phyloP scores from a whole-genome alignment of 2,888 invertebrate species.

The Oegoconia quadripuncta region DNA sequence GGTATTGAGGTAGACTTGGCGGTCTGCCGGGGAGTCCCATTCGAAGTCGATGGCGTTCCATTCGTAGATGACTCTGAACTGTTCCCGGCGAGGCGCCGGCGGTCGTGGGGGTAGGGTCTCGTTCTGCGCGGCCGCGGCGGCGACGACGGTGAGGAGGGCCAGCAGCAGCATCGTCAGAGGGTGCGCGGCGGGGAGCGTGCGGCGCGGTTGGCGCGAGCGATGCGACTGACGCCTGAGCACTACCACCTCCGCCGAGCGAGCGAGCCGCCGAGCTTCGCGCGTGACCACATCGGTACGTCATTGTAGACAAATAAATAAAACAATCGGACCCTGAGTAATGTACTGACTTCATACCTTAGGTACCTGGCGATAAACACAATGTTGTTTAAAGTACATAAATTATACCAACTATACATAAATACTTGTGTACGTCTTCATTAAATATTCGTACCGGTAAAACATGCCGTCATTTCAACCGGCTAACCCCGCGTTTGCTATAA shows the following conservation, averaged over 20 bases:
- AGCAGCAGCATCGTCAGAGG: conserved; percentile 49
- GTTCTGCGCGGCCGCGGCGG: conserved; percentile 63
- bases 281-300: conserved; percentile 46
- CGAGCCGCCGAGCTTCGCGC: conserved; percentile 34
- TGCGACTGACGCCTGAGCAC: conserved; percentile 53
- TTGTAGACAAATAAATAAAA: conserved; percentile 31
- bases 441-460: conserved; percentile 6
- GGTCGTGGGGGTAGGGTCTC: conserved; percentile 45
- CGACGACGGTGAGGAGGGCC: conserved; percentile 49
- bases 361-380: conserved; percentile 25
- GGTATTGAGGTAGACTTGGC: conserved; percentile 73
- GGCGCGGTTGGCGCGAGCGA: conserved; percentile 54
- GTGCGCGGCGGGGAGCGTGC: conserved; percentile 44
- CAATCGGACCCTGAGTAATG: conserved; percentile 35
- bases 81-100: conserved; percentile 60
- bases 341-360: conserved; percentile 23
- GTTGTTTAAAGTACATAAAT: conserved; percentile 9
- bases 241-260: conserved; percentile 24
- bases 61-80: conserved; percentile 85
- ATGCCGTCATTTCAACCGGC: conserved; percentile 8
- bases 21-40: conserved; percentile 80
- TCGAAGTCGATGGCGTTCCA: conserved; percentile 85
- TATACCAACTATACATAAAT: no score
- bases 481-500: conserved; percentile 8
- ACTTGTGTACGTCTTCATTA: conserved; percentile 1